Base-by-base conservation (phyloP, 2,113 vertebrate species). In the Lates calcarifer region DNA sequence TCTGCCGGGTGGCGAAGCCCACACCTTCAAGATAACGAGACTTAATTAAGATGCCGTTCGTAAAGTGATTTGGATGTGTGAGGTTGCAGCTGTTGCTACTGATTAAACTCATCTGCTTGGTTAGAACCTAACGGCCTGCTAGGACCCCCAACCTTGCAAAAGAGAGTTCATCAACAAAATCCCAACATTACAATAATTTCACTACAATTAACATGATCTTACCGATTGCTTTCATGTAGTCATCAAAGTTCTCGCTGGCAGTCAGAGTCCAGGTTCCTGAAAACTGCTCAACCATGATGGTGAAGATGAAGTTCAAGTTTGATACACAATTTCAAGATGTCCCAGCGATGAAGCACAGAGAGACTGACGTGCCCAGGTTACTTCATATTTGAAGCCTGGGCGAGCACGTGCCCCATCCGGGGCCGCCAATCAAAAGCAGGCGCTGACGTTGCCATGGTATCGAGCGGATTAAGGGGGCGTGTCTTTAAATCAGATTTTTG, bases 181-280 rank as follows among this genome's bases (percentile, higher is more conserved):
- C 35, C 35, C 35, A 37, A 4, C 10, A 5, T 13, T 41, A 41
- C 4, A 41, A 41, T 47, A 47, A 47, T 47, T 43, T 43, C 14
- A 43, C 13, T 43, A 43, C 41, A 43, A 43, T 43, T 43, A 15
- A 43, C 3, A 15, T 47, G 18, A 18, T 5, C 43, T 95, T 82
- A 98, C 97, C 97, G 37, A 97, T 49, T 74, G 94, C 95, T 87
- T 96, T 97, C 97, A 98, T 97, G 73, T 97, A 98, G 10, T 96
- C 96, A 87, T 97, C 95, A 57, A 97, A 97, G 77, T 96, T 94
- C 39, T 98, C 96, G 2, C 95, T 97, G 91, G 92, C 79, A 67
- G 89, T 6, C 1, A 98, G 92, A 81, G 95, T 96, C 97, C 97
- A 98, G 29, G 88, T 96, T 51, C 96, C 97, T 8, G 96, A 64